Evolutionary conservation across 2,113 vertebrate genomes (phyloP), one percentile per base, ranked within the genome.

Genomic region (Brachypteracias leptosomus): DNA sequence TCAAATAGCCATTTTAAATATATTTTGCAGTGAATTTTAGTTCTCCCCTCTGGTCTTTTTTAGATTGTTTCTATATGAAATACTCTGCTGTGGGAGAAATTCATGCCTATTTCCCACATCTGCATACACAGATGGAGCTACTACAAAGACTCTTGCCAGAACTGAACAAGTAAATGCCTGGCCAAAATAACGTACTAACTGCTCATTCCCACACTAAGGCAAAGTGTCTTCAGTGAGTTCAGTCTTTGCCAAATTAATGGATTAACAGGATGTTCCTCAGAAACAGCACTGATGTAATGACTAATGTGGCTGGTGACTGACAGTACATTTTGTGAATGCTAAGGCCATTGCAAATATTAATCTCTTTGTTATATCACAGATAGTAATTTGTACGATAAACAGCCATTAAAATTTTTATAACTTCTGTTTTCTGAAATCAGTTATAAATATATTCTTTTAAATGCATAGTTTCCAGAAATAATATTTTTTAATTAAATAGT

Each of bases 41-140:
- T 65, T 90, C 52, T 93, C 15, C 52, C 31, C 44, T 83, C 72
- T 84, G 35, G 38, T 90, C 35, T 71, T 86, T 93, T 94, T 92
- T 68, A 72, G 75, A 9, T 88, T 84, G 19, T 40, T 90, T 90
- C 79, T 77, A 18, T 86, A 77, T 74, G 55, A 81, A 93, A 81
- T 84, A 86, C 26, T 86, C 38, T 90, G 58, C 46, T 91, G 63
- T 57, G 52, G 47, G 59, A 91, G 65, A 92, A 96, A 93, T 33
- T 77, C 57, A 67, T 33, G 38, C 61, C 76, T 88, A 25, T 89
- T 90, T 88, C 85, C 79, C 88, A 94, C 93, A 97, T 94, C 93
- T 96, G 92, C 74, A 76, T 88, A 93, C 85, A 90, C 95, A 95
- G 95, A 97, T 96, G 95, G 95, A 96, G 68, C 79, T 90, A 88